Conservation (phyloP, 2,888 invertebrate species). For the Beris chalybata region DNA sequence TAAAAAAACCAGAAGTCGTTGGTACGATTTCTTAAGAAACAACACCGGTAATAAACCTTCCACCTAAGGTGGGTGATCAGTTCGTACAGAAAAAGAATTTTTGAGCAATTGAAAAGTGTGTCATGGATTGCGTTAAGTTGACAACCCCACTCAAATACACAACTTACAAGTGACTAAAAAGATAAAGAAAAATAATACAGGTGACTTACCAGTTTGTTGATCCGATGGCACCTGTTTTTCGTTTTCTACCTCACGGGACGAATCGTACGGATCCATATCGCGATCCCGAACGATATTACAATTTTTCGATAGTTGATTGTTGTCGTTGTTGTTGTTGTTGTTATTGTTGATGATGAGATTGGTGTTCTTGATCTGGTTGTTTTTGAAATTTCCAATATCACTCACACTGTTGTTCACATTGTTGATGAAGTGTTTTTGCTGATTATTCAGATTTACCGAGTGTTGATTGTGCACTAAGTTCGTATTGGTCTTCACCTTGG, state of each 20-base stretch:
- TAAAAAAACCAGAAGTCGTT: too few relatives aligned
- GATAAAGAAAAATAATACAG: too few relatives aligned
- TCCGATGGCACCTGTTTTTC: too few relatives aligned
- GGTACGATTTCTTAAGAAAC: too few relatives aligned
- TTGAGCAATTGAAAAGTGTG: too few relatives aligned
- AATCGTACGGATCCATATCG: conserved; percentile 5
- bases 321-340: conserved; percentile 22
- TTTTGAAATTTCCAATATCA: neutral
- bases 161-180: too few relatives aligned
- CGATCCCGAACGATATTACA: conserved; percentile 9
- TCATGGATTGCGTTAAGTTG: too few relatives aligned
- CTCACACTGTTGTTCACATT: neutral
- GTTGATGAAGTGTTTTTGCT: neutral
- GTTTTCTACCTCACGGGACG: neutral
- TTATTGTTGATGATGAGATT: conserved; percentile 14
- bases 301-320: conserved; percentile 19
- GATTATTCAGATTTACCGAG: conserved; percentile 9
- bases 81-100: too few relatives aligned
- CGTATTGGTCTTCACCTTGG: conserved; percentile 40
- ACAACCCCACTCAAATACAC: too few relatives aligned
- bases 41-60: too few relatives aligned
- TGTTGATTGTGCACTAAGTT: conserved; percentile 15
- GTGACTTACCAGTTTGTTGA: too few relatives aligned
- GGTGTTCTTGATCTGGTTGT: conserved; percentile 14
- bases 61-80: too few relatives aligned